These are phyloP conservation scores for Noctilio leporinus DNA, from an alignment of 2,113 vertebrate species.

Conservation along the genomic window DNA sequence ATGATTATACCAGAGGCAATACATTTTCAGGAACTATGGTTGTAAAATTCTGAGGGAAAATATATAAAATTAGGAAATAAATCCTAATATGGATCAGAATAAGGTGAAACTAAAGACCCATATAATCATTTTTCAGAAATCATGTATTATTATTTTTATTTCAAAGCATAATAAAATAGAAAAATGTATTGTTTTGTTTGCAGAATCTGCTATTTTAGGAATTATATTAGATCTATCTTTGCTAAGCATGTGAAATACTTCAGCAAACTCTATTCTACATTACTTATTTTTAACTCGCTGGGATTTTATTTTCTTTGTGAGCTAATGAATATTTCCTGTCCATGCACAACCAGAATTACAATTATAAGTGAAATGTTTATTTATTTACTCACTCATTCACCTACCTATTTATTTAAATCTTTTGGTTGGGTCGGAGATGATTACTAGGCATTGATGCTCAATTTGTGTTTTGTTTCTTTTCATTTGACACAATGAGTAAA, in stretches of 20 bases:
- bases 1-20: background rate
- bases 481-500: background rate
- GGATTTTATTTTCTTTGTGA: background rate
- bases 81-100: background rate
- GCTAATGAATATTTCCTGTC: background rate
- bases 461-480: background rate
- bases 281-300: background rate
- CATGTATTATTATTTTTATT: background rate
- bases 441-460: background rate
- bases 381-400: background rate
- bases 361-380: background rate
- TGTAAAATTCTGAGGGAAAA: background rate
- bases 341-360: background rate
- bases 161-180: background rate
- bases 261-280: background rate
- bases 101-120: background rate
- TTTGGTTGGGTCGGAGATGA: background rate
- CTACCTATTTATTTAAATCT: background rate
- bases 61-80: background rate
- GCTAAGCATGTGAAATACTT: background rate
- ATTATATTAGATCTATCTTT: background rate
- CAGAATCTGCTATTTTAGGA: background rate
- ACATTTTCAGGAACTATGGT: background rate
- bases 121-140: background rate
- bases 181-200: background rate